Evolutionary conservation across 2,888 invertebrate species (phyloP), one percentile per base, ranked within the genome.

Genomic region (Nymphalis polychloros): DNA sequence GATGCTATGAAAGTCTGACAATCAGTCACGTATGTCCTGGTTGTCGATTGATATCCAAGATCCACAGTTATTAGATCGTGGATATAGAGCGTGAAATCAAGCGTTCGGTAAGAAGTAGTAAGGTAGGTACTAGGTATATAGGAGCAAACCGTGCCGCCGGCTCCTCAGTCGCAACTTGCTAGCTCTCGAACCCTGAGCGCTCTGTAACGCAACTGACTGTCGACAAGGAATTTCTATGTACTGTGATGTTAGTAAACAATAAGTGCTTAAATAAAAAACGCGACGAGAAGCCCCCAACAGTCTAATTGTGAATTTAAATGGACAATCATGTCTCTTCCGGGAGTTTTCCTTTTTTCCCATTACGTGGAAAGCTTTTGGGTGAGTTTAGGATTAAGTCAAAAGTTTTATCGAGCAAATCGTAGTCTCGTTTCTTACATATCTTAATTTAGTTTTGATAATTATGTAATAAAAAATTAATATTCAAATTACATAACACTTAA

Each of bases 291-390:
- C 77, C 79, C 74, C 80, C 80, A 81, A 82, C 87, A 90, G 86
- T 89, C 83, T 81, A 75, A 75, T 79, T 77, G 86, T 88, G 87
- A 85, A 82, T 78, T 79, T 80, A 79, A 81, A 77, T 84, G 78
- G 79, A 81, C 72, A 77, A 88, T 76, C 77, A 92, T 92, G 92
- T 85, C 86, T 81, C 84, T 91, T 84, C 89, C 90, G 83, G 92
- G 88, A 81, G 85, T 85, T 82, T 87, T 90, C 72, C 81, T 90
- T 73, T 87, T 91, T 83, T 86, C 91, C 74, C 83, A 88, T 77
- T 92, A 90, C 79, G 81, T 92, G 78, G 91, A 89, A 82, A 91
- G 86, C 86, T 88, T 92, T 87, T 90, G 89, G 92, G 92, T 92
- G 76, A 90, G 92, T 90, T 75, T 65, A 41, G 49, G 41, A 35